Conservation (phyloP, 2,888 invertebrate genomes). For the Apoda limacodes region DNA sequence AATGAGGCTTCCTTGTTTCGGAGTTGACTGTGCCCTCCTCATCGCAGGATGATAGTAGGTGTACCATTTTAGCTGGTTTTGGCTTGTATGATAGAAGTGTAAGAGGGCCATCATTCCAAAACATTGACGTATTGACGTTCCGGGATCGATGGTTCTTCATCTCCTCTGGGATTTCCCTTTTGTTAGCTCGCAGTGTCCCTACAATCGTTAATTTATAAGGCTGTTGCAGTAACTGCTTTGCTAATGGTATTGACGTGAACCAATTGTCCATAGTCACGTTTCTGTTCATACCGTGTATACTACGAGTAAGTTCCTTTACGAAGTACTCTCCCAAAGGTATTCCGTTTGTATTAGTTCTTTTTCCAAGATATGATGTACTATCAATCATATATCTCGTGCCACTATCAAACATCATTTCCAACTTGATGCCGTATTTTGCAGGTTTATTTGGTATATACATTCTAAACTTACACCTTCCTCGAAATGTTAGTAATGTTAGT, state of each 20-base stretch:
- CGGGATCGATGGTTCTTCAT: too few species aligned
- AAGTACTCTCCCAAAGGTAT: too few species aligned
- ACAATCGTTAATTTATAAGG: slow-evolving; percentile 30
- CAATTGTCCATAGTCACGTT: slow-evolving; percentile 26
- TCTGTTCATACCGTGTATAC: slow-evolving; percentile 17
- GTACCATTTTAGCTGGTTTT: slow-evolving; percentile 11
- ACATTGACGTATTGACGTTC: slow-evolving; percentile 17
- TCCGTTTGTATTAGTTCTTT: slow-evolving; percentile 22
- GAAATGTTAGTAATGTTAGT: slow-evolving; percentile 18
- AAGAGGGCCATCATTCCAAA: slow-evolving; percentile 12
- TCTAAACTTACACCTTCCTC: slow-evolving; percentile 16
- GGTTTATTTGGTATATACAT: slow-evolving; percentile 21
- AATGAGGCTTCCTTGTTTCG: slow-evolving; percentile 9
- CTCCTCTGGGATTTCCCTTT: slow-evolving; percentile 27
- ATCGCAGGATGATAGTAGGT: slow-evolving; percentile 22
- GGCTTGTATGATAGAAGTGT: slow-evolving; percentile 20
- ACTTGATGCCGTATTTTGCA: slow-evolving; percentile 25
- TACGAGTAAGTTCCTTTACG: slow-evolving; percentile 16
- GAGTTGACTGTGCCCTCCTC: slow-evolving; percentile 12
- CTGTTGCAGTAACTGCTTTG: slow-evolving; percentile 22
- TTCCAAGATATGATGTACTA: too few species aligned
- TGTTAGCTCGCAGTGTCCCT: slow-evolving; percentile 28
- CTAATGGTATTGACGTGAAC: slow-evolving; percentile 30
- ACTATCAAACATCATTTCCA: slow-evolving; percentile 29
- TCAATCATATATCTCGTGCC: too few species aligned